A percentile compares a stretch with the other conserved stretches of the same genome.
Evolutionary conservation across 2,797 vertebrate species (phyloP).

Genomic region (Enteromius unitaeniatus): DNA sequence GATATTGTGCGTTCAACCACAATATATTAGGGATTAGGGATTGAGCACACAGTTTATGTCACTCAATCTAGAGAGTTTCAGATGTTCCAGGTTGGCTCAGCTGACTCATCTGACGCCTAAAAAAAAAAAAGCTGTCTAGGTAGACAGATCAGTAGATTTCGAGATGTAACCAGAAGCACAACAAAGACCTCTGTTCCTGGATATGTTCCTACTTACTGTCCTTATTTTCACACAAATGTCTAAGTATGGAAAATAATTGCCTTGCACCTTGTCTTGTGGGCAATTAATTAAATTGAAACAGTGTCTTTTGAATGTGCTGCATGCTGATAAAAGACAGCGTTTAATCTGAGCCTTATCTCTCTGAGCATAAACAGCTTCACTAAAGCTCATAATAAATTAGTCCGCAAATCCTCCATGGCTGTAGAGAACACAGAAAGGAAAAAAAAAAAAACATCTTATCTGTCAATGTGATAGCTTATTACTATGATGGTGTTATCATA

Average conservation of each 20-base stretch:
- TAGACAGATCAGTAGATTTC: constrained; percentile 7
- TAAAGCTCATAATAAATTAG: constrained; percentile 54
- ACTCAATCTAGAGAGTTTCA: neutral
- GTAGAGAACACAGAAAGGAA: constrained; percentile 5
- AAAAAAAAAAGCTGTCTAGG: constrained; percentile 15
- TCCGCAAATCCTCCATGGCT: constrained; percentile 25
- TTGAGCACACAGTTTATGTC: neutral
- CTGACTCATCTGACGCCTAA: constrained; percentile 9
- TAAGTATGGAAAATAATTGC: constrained; percentile 33
- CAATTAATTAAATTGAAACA: constrained; percentile 59
- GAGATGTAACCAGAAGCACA: neutral
- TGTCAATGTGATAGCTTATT: constrained; percentile 16
- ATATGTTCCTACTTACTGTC: constrained; percentile 11
- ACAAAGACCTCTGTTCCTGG: constrained; percentile 21
- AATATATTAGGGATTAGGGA: neutral
- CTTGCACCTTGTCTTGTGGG: constrained; percentile 43
- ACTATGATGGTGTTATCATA: constrained; percentile 15
- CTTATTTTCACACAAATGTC: constrained; percentile 30
- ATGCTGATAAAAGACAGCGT: constrained; percentile 61
- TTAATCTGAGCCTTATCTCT: constrained; percentile 64
- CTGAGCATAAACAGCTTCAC: constrained; percentile 47
- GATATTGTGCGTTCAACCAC: neutral
- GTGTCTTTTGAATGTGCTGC: constrained; percentile 60
- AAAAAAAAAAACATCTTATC: constrained; percentile 12
- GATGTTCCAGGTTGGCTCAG: neutral